phyloP scores from a whole-genome alignment of 2,113 vertebrate genomes.

The Myotis lucifugus region DNA sequence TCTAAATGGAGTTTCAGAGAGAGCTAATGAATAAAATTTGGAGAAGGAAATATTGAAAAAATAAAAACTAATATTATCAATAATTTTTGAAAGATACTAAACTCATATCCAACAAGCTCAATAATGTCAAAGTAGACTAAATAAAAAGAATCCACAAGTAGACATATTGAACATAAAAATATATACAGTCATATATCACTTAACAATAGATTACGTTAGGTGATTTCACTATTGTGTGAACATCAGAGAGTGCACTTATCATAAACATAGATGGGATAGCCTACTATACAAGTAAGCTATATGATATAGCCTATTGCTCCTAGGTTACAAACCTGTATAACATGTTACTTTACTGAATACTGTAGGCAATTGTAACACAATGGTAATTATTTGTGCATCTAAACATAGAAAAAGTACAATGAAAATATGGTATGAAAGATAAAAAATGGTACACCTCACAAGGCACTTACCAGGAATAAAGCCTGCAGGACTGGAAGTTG shows the following conservation, averaged over 20 bases:
- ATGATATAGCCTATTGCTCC: neutral
- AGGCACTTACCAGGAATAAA: neutral
- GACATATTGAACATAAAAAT: neutral
- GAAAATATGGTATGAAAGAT: neutral
- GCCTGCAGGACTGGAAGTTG: neutral
- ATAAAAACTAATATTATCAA: neutral
- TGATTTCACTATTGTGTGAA: neutral
- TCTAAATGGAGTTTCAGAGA: neutral
- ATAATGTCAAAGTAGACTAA: neutral
- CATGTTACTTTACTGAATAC: neutral
- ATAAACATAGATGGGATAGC: too few relatives aligned
- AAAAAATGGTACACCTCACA: neutral
- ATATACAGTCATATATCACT: neutral
- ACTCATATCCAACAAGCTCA: neutral
- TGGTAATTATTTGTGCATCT: neutral
- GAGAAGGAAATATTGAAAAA: neutral
- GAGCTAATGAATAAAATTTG: neutral
- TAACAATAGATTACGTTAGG: neutral
- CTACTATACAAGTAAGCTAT: neutral
- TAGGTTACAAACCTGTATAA: too few relatives aligned
- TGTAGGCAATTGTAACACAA: neutral
- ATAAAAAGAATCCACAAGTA: neutral
- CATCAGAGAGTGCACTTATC: neutral
- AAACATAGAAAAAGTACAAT: neutral
- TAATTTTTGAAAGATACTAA: conserved; percentile 1